Base-by-base conservation (phyloP, 1,140 invertebrate genomes). In the Caenorhabditis latens region DNA sequence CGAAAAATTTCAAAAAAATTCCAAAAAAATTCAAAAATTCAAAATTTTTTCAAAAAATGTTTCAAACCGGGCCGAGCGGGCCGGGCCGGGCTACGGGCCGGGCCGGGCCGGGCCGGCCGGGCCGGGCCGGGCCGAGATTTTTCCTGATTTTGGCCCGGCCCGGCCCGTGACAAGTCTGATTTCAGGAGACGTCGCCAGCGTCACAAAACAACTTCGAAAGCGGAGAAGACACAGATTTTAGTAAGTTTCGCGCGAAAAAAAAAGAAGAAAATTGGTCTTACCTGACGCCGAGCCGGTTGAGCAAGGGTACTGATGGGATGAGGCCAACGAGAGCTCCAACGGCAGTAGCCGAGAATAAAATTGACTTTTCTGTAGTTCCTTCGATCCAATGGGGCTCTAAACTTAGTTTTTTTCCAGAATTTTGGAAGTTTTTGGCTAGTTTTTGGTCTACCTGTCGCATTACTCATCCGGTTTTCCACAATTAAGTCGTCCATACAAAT, bases 401-500 rank as follows among this genome's bases (percentile, higher is more conserved):
- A 79, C 1, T 79, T 79, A 11, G 16, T 53, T 53, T 11, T n/a
- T 53, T 53, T 53, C 50, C 50, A 14, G 3, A 53, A 14, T 9
- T 53, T 53, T 53, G 0, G 16, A 53, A 32, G 2, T 32, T 32
- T 32, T 1, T 32, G 2, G 2, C 13, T 71, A 46, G 11, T 4
- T 13, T 8, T 9, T 50, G 5, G 24, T n/a, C 11, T 14, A 57
- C 57, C 82, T 42, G 82, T 84, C 32, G 13, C 32, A 58, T 50
- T 65, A 24, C 21, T 46, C 85, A 84, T 53, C 43, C 57, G 48
- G 6, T 75, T n/a, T 40, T 88, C 75, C 48, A 67, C 53, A 32
- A 50, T 83, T 8, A 85, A 58, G 46, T 89, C 88, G 42, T 89
- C 85, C 88, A 89, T 89, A 63, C 88, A 89, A 11, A 89, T 89